Evolutionary conservation across 2,797 vertebrate genomes (phyloP).

Genomic region (Neolamprologus multifasciatus): DNA sequence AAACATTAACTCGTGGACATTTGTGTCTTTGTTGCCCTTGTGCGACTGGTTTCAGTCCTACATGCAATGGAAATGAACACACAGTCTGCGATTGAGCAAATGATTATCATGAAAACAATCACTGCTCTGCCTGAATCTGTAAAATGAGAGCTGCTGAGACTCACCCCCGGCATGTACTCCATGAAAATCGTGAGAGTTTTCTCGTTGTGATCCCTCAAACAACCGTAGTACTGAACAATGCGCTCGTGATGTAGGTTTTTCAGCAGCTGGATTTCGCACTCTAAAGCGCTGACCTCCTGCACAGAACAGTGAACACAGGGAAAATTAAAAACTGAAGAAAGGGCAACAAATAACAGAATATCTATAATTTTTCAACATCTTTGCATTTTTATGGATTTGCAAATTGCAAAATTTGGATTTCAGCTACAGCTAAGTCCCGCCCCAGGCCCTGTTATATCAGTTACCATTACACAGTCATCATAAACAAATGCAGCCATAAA

Average conservation of each 20-base stretch:
- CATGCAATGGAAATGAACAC: neutral
- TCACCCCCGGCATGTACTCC: slow-evolving; percentile 99
- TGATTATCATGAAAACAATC: neutral
- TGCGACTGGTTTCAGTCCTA: neutral
- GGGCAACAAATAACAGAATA: neutral
- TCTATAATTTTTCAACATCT: neutral
- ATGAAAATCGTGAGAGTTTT: slow-evolving; percentile 97
- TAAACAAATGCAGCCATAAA: too few relatives aligned
- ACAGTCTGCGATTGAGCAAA: neutral
- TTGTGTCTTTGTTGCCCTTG: neutral
- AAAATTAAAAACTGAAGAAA: neutral
- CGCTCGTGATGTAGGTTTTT: slow-evolving; percentile 96
- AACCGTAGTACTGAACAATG: slow-evolving; percentile 96
- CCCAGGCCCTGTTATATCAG: neutral
- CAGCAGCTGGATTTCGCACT: slow-evolving; percentile 97
- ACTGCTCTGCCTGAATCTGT: neutral
- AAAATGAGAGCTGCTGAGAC: neutral
- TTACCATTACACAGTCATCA: neutral
- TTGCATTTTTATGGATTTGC: neutral
- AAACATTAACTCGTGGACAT: neutral
- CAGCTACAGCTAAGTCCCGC: accelerated
- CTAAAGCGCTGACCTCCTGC: slow-evolving; percentile 94
- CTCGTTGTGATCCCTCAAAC: slow-evolving; percentile 88
- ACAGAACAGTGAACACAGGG: neutral
- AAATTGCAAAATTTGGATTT: neutral